Evolutionary conservation across 2,888 invertebrate species (phyloP), one percentile per base, ranked within the genome.

Genomic region (Hyppa rectilinea): DNA sequence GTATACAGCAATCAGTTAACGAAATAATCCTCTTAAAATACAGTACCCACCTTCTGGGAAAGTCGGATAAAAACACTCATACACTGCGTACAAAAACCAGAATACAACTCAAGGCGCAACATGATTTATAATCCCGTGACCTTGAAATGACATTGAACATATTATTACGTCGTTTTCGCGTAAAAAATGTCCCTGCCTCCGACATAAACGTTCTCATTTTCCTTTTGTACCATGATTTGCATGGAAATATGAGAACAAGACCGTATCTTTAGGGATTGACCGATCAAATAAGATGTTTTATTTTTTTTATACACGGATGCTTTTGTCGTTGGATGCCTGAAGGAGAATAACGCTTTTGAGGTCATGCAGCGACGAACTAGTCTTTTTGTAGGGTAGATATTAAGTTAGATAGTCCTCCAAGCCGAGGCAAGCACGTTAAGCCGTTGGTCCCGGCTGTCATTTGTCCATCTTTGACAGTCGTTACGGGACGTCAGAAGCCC

Each of bases 51-150:
- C n/a, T n/a, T n/a, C n/a, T n/a, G n/a, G n/a, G n/a, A n/a, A n/a
- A n/a, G n/a, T n/a, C n/a, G n/a, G n/a, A n/a, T n/a, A 47, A 43
- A 43, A 20, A 45, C n/a, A 26, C 6, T 9, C 40, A n/a, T 23
- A n/a, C 5, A 17, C 14, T 10, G 10, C 4, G 2, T 2, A 17
- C 31, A 26, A 40, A 43, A 38, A 34, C 2, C 12, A 4, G 38
- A n/a, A 2, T 29, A 43, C 47, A 49, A 55, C 61, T 26, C 26
- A 4, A n/a, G 6, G 12, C 31, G 3, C 45, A 10, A 23, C 50
- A 62, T 68, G 68, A 74, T 74, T 62, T 73, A 77, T 78, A 62
- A 55, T n/a, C 55, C 4, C 31, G 14, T 43, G 74, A 77, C 76
- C 79, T 77, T 78, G 56, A 36, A 29, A 14, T 73, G 79, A 73